Conservation (phyloP, 30 jellyfish, hydroid and myxozoan genomes). For the Turritopsis dohrnii region DNA sequence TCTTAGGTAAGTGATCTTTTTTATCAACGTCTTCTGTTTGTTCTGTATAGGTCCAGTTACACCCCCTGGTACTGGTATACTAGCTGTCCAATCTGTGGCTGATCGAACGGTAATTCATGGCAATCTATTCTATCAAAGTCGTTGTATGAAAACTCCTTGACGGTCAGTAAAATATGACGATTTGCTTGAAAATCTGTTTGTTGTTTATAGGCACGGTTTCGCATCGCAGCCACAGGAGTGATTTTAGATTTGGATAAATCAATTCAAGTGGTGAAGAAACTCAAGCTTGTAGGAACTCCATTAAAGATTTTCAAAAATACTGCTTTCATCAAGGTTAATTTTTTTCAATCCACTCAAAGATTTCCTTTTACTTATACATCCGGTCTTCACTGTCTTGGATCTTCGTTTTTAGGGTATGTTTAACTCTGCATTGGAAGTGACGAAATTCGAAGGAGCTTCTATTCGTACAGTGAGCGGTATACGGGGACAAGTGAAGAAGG, state of each 20-base stretch:
- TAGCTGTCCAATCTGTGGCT: conserved; percentile 75
- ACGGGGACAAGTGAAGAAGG: conserved; percentile 93
- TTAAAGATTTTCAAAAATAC: conserved; percentile 87
- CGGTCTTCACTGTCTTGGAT: not conserved
- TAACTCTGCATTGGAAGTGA: conserved; percentile 84
- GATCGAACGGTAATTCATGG: conserved; percentile 45
- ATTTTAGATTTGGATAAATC: conserved; percentile 77
- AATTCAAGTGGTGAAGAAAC: conserved; percentile 82
- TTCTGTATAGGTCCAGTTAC: conserved; percentile 71
- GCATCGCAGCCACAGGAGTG: conserved; percentile 94
- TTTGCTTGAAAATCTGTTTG: not conserved
- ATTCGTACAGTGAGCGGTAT: conserved; percentile 96
- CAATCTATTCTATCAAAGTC: too few species aligned
- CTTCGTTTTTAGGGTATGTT: conserved; percentile 83
- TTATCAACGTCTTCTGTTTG: not conserved
- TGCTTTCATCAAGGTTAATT: conserved; percentile 77
- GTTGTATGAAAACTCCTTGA: too few species aligned
- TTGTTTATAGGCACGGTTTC: conserved; percentile 64
- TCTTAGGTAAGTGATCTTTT: not conserved
- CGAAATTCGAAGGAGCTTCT: conserved; percentile 97
- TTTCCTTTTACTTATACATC: not conserved
- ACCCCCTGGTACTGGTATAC: conserved; percentile 85
- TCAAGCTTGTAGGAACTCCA: conserved; percentile 95
- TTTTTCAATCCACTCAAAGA: not conserved
- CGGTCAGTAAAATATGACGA: too few species aligned